Percentiles rank a stretch among this genome's conserved stretches.
Conservation (phyloP, 2,888 invertebrate species). For the Nymphalis c-album region DNA sequence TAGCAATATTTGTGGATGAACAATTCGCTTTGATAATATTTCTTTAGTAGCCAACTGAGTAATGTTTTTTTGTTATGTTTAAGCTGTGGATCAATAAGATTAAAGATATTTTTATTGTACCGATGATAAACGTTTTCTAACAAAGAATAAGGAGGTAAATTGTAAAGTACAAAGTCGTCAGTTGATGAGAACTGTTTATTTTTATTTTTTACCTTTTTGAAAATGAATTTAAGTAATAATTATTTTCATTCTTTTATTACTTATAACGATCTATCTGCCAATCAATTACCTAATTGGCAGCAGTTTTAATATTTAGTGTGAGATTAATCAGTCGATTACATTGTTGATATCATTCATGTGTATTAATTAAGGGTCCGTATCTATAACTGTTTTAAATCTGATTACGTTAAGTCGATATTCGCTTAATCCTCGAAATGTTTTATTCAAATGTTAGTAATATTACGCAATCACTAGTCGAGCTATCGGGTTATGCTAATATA, state of each 20-base stretch:
- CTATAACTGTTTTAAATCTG: not conserved
- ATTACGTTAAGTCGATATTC: not conserved
- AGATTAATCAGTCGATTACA: not conserved
- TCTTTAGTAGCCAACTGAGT: not conserved
- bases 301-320: not conserved
- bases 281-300: too few species aligned
- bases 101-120: too few species aligned
- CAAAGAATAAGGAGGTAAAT: too few species aligned
- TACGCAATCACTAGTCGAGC: conserved; percentile 28
- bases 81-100: too few species aligned
- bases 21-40: not conserved
- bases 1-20: not conserved
- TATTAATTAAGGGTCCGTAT: not conserved
- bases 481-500: conserved; percentile 36
- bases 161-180: too few species aligned
- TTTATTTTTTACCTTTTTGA: too few species aligned
- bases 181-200: too few species aligned
- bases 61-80: not conserved
- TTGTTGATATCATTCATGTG: not conserved
- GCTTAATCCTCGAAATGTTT: conserved; percentile 12
- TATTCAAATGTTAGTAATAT: conserved; percentile 25
- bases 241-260: too few species aligned
- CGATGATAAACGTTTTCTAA: too few species aligned
- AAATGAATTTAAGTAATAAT: too few species aligned
- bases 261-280: too few species aligned